Percentiles rank a stretch among this genome's conserved stretches.
These are phyloP conservation scores for Cardiocondyla obscurior DNA, from an alignment of 1,140 invertebrate genomes.

Conservation along the genomic window DNA sequence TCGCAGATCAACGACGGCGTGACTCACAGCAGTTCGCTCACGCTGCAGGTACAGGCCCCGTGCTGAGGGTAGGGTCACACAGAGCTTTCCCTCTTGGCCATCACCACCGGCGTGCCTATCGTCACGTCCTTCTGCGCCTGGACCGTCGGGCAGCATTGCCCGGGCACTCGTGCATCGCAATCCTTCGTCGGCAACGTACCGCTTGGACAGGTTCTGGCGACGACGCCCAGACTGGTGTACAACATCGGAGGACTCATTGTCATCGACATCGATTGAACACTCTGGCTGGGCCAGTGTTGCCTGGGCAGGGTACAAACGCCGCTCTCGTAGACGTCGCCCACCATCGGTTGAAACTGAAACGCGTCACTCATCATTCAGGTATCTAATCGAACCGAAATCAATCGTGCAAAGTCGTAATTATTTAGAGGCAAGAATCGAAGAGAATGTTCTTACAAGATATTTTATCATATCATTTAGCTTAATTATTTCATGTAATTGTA, in stretches of 20 bases:
- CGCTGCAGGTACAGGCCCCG: slow-evolving; percentile 46
- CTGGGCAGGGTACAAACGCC: slow-evolving; percentile 82
- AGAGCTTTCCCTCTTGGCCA: slow-evolving; percentile 83
- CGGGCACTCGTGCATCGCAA: slow-evolving; percentile 73
- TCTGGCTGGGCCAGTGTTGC: slow-evolving; percentile 81
- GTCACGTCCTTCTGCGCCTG: slow-evolving; percentile 77
- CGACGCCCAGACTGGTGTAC: slow-evolving; percentile 76
- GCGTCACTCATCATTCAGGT: background rate
- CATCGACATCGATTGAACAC: slow-evolving; percentile 79
- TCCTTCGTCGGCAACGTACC: slow-evolving; percentile 78
- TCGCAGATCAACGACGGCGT: slow-evolving; percentile 17
- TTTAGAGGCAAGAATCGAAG: background rate
- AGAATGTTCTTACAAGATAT: background rate
- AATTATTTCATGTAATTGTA: background rate
- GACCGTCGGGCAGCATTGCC: slow-evolving; percentile 75
- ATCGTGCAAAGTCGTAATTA: background rate
- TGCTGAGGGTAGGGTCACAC: slow-evolving; percentile 77
- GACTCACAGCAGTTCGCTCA: slow-evolving; percentile 42
- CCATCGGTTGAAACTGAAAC: slow-evolving; percentile 79
- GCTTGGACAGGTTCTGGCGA: slow-evolving; percentile 76
- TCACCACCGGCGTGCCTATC: slow-evolving; percentile 77
- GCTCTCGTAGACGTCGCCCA: slow-evolving; percentile 79
- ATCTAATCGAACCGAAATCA: background rate
- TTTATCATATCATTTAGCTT: background rate
- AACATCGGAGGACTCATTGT: slow-evolving; percentile 79